Evolutionary conservation across 2,888 invertebrate genomes (phyloP), one percentile per base, ranked within the genome.

Genomic region (Panopea generosa): DNA sequence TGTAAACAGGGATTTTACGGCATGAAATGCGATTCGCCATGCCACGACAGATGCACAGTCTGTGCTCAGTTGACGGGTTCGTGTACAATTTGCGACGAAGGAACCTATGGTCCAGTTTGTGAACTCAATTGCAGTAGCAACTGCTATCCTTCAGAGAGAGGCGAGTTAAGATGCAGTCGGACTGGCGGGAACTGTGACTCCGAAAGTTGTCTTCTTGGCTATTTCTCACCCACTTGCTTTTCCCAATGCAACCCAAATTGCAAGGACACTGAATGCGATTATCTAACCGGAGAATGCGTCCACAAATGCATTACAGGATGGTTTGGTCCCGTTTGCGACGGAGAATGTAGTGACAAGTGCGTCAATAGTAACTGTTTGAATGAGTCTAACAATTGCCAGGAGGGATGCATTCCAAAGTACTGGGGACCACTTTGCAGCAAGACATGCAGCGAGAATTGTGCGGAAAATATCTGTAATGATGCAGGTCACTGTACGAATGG

Each of bases 381-480:
- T 2, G 38, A 47, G 16, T 38, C 27, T 9, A 53, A 80, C 55
- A 69, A 72, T 38, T 80, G 80, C 59, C 26, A 66, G 0, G 55
- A 73, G 20, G 72, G 76, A 3, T 80, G 80, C 38, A 33, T 71
- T 18, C 62, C 52, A 11, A 22, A 61, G 7, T 76, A 59, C 16
- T 80, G 66, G 43, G 69, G 69, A 0, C 67, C 50, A 18, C 7
- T 38, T 2, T 80, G 80, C 55, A 52, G 69, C 22, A 7, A 49
- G 1, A 38, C 62, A 1, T 80, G 80, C 20, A 76, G 53, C 20
- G 22, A 53, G 2, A 55, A 63, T 14, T 80, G 80, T 57, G 40
- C 52, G 1, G 33, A 29, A 2, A 22, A 27, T 3, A 49, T 24
- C 1, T 80, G 80, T 27, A 40, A n/a, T n/a, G 75, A 76, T 33